Base-by-base conservation (phyloP, 2,888 invertebrate genomes). In the Busseola fusca region DNA sequence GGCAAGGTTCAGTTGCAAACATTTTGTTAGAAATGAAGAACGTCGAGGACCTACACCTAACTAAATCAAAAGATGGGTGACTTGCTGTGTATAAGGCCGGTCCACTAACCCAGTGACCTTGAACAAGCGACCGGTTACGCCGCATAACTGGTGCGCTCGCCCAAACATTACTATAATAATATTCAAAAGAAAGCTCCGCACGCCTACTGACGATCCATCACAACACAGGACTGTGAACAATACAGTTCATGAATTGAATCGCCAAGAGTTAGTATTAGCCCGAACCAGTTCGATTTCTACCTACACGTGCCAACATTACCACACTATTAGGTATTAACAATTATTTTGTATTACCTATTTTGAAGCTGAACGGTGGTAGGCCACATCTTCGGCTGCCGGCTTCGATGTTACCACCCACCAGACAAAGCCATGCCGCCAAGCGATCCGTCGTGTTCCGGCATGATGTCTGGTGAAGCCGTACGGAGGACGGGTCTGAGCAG, bases 81-180 rank as follows among this genome's bases (percentile, higher is more conserved):
- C 48, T 58, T 59, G 63, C 65, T 63, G 48, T 68, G 56, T 74
- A 48, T 71, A 78, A 76, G 75, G 76, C 74, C 87, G 89, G 91
- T 90, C 92, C 89, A 91, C 90, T 94, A 90, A 93, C 95, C 93
- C 87, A 94, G 90, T 95, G 91, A 93, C 94, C 94, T 92, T 94
- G 91, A 89, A 85, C 78, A 27, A 82, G 70, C 86, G 87, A 94
- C 94, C 93, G 93, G 94, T 93, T 91, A 88, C 87, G 84, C 85
- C 73, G 84, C 86, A 88, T 89, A 91, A 86, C 88, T 90, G 85
- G 91, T 91, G 87, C 90, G 89, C 74, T 75, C 76, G 75, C 76
- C 71, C 77, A 81, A 84, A 81, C 78, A 74, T 77, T 71, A 80
- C 69, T 76, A 72, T 68, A 65, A 81, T 76, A 77, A 78, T 45